Evolutionary conservation across 2,113 vertebrate species (phyloP), one percentile per base, ranked within the genome.

Genomic region (Chaetodon trifascialis): DNA sequence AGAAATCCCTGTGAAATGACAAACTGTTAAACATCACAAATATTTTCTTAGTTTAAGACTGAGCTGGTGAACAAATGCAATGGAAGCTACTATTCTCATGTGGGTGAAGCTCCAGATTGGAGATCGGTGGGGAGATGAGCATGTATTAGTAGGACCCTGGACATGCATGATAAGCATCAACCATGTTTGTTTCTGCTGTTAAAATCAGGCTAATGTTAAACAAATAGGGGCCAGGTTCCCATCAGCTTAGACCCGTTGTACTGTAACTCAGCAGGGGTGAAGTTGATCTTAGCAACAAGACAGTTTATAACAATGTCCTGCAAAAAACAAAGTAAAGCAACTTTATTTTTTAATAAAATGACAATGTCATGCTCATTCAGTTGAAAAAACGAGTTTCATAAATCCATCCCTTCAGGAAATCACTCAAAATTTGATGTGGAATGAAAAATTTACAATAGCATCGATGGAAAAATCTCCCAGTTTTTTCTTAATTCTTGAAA

Each of bases 171-270:
- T 47, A 66, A 73, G 17, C 23, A 76, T 75, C 47, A 52, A 25
- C 51, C 69, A 34, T 65, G 54, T 86, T 88, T 69, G 67, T 72
- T 75, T 79, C 70, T 72, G 58, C 42, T 75, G 52, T 89, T 91
- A 65, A 82, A 86, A 82, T 64, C 70, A 80, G 80, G 19, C 46
- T 44, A 10, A 62, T 70, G 55, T 73, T 68, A 38, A 85, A 84
- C 40, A 66, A 75, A 70, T 30, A 52, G 46, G 56, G 42, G 65
- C 52, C 59, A 52, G 69, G 64, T 82, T 84, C 65, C 42, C 59
- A 56, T 83, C 72, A 72, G 44, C 15, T 63, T 66, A 46, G 76
- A 59, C 21, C 52, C 10, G 3, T 42, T 83, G 63, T 30, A 30
- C 30, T 30, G 30, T 30, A 30, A 30, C 30, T 83, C 70, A 81